These are phyloP conservation scores for Ptychoptera albimana DNA, from an alignment of 2,888 invertebrate species.

Conservation along the genomic window DNA sequence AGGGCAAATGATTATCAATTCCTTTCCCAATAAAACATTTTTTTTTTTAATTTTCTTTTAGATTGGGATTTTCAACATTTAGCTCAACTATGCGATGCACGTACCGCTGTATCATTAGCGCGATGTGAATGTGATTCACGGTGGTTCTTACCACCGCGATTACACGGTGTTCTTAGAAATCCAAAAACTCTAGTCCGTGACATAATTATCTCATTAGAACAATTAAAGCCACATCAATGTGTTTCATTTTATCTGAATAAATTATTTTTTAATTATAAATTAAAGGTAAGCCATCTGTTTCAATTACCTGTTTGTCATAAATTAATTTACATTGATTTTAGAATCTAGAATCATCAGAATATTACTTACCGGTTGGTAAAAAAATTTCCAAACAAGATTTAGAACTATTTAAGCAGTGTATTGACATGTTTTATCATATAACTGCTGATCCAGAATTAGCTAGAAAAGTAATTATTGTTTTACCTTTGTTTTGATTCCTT, in stretches of 20 bases:
- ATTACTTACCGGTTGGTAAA: not conserved
- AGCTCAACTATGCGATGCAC: conserved; percentile 62
- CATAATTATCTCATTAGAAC: conserved; percentile 20
- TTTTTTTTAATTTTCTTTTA: conserved; percentile 1
- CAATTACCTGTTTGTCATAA: too few relatives aligned
- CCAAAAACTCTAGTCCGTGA: conserved; percentile 25
- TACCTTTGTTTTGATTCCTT: not conserved
- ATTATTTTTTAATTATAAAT: conserved; percentile 6
- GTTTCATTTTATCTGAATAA: conserved; percentile 23
- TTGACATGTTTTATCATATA: conserved; percentile 23
- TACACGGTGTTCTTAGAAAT: conserved; percentile 29
- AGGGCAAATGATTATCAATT: not conserved
- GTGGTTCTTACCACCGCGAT: conserved; percentile 58
- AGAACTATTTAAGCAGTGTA: conserved; percentile 26
- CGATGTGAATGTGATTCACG: conserved; percentile 53
- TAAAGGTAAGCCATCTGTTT: conserved; percentile 6
- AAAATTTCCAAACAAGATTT: conserved; percentile 5
- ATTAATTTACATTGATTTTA: too few relatives aligned
- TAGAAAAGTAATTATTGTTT: not conserved
- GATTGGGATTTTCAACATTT: conserved; percentile 53
- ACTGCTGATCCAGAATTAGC: conserved; percentile 18
- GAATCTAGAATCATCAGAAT: too few relatives aligned
- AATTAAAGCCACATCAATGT: conserved; percentile 21
- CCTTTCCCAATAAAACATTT: not conserved
- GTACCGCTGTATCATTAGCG: conserved; percentile 63